Percentiles rank a stretch among this genome's conserved stretches.
These are phyloP conservation scores for Numida meleagris DNA, from an alignment of 2,113 vertebrate genomes.

Conservation along the genomic window DNA sequence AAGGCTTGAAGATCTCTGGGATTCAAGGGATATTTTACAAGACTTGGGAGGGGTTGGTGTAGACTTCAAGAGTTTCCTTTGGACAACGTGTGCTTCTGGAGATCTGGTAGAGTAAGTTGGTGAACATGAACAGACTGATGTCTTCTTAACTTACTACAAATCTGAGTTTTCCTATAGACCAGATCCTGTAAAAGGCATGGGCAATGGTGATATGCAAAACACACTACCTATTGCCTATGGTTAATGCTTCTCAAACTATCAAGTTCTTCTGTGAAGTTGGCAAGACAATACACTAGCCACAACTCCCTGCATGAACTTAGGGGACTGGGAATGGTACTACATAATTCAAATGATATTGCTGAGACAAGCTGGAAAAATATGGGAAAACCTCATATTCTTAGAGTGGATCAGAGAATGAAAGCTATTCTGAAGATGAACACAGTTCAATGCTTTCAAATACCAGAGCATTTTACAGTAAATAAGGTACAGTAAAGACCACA, in stretches of 20 bases:
- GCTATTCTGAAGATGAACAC: background rate
- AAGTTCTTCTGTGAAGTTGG: constrained; percentile 32
- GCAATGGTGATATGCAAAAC: background rate
- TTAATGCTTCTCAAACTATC: background rate
- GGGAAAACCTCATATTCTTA: constrained; percentile 7
- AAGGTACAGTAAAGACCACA: background rate
- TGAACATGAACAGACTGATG: background rate
- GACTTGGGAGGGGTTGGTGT: background rate
- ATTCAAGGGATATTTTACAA: constrained; percentile 31
- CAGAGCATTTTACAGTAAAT: background rate
- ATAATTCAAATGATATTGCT: constrained; percentile 13
- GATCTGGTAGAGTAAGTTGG: constrained; percentile 1
- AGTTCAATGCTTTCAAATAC: constrained; percentile 38
- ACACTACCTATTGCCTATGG: background rate
- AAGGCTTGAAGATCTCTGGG: constrained; percentile 17
- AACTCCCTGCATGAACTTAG: background rate
- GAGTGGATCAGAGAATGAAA: constrained; percentile 38
- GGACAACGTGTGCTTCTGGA: background rate
- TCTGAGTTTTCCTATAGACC: background rate
- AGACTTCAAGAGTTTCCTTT: constrained; percentile 12
- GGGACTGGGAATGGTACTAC: background rate
- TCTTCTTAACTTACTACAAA: background rate
- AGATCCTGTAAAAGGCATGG: background rate
- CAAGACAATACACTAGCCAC: constrained; percentile 20
- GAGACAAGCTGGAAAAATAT: background rate